phyloP scores from a whole-genome alignment of 2,113 vertebrate species.

The Probosciger aterrimus region DNA sequence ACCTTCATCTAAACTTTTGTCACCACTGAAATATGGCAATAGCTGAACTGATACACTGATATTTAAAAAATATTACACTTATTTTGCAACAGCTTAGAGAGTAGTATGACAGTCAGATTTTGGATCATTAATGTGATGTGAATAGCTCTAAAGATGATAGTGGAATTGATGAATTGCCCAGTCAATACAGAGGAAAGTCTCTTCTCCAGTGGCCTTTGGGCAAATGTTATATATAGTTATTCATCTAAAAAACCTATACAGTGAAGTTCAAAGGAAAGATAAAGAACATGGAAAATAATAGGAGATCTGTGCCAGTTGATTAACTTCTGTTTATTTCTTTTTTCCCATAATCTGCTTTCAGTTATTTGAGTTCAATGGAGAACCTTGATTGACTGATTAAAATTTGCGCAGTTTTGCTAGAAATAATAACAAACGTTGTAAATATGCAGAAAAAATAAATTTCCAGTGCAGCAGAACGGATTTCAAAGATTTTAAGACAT shows the following conservation, averaged over 20 bases:
- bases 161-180: not conserved
- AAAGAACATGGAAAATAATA: not conserved
- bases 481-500: not conserved
- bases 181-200: not conserved
- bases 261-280: not conserved
- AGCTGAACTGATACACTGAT: not conserved
- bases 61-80: not conserved
- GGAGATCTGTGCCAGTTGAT: not conserved
- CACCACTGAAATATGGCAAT: not conserved
- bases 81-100: not conserved
- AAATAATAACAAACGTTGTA: not conserved
- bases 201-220: not conserved
- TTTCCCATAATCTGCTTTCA: not conserved
- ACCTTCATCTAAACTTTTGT: slow-evolving; percentile 27
- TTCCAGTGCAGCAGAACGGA: not conserved
- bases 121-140: not conserved
- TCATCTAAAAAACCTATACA: not conserved
- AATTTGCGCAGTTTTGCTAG: not conserved
- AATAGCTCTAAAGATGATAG: not conserved
- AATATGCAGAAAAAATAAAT: not conserved
- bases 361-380: not conserved
- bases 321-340: not conserved
- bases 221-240: not conserved
- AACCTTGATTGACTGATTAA: not conserved
- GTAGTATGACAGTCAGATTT: not conserved